A percentile compares a stretch with the other conserved stretches of the same genome.
phyloP scores from a whole-genome alignment of 2,797 vertebrate genomes.

The Erithacus rubecula region DNA sequence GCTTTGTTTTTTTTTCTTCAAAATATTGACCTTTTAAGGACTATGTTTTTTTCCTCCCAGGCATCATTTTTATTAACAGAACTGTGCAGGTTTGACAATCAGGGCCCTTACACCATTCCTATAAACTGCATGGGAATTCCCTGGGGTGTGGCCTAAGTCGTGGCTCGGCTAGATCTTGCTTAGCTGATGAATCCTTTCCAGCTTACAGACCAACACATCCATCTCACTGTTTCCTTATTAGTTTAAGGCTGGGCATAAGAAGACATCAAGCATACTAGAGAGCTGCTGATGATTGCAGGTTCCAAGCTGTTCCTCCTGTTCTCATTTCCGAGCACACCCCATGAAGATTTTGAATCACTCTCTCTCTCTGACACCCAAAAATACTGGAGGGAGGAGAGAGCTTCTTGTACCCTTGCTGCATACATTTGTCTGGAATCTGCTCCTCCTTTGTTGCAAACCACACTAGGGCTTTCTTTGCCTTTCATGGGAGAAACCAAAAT shows the following conservation, averaged over 20 bases:
- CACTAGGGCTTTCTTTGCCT: not conserved
- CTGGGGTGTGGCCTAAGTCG: not conserved
- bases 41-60: not conserved
- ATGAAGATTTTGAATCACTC: accelerated
- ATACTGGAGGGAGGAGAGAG: not conserved
- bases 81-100: not conserved
- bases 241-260: not conserved
- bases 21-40: not conserved
- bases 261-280: not conserved
- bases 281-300: not conserved
- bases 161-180: not conserved
- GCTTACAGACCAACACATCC: not conserved
- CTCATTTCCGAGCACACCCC: not conserved
- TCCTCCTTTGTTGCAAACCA: not conserved
- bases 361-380: not conserved
- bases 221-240: not conserved
- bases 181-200: conserved; percentile 28
- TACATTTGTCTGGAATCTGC: not conserved
- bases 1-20: not conserved
- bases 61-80: not conserved
- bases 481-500: not conserved
- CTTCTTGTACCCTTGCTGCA: not conserved
- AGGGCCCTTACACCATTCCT: not conserved
- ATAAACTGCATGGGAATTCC: not conserved
- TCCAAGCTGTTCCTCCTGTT: not conserved